phyloP scores from a whole-genome alignment of 2,797 vertebrate species.

The Salmo trutta region DNA sequence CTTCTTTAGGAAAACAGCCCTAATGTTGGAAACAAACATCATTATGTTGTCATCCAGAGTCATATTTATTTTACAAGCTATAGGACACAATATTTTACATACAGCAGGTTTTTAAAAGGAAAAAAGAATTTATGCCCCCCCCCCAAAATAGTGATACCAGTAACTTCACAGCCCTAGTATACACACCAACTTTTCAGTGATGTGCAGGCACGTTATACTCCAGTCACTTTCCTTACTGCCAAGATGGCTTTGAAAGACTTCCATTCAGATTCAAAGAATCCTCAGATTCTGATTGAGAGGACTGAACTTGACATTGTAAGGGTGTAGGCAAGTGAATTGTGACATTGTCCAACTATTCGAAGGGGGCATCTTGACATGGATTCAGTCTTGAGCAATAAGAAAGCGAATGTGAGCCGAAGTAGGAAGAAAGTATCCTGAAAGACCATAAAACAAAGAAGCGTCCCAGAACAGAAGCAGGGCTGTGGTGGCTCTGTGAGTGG shows the following conservation, averaged over 20 bases:
- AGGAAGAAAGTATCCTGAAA: background rate
- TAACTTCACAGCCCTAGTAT: no score
- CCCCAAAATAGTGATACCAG: no score
- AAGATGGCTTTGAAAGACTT: background rate
- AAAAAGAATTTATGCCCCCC: no score
- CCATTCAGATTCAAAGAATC: background rate
- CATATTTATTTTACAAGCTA: no score
- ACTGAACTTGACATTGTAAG: background rate
- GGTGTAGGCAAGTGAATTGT: background rate
- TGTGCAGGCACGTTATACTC: background rate
- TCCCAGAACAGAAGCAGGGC: background rate
- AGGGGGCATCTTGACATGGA: constrained; percentile 15
- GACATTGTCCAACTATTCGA: background rate
- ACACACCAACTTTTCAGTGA: background rate
- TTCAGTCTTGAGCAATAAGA: background rate
- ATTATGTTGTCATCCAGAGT: no score
- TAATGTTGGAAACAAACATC: no score
- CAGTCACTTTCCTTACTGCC: background rate
- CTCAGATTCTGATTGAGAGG: background rate
- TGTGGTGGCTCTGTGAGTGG: background rate
- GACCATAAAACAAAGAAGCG: constrained; percentile 2
- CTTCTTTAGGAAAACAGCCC: no score
- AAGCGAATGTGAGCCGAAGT: background rate
- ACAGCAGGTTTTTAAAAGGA: no score
- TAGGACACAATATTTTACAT: no score